phyloP scores from a whole-genome alignment of 2,797 vertebrate genomes.

The Cossypha polioptera region DNA sequence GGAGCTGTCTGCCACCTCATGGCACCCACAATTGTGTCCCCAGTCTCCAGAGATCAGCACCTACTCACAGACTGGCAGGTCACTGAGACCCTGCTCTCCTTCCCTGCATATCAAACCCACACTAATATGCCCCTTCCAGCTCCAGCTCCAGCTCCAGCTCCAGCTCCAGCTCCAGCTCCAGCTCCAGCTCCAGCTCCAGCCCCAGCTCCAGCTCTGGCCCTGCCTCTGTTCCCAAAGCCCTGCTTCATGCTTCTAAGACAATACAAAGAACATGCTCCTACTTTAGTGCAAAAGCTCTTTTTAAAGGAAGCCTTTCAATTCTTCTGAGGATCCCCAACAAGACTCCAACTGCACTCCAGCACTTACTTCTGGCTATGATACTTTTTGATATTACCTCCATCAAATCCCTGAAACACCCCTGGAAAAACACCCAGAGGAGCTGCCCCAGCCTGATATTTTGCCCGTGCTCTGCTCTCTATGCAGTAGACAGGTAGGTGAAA shows the following conservation, averaged over 20 bases:
- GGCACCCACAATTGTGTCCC: background rate
- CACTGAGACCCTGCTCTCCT: background rate
- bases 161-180: background rate
- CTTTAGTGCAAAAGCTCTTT: background rate
- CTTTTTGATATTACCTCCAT: background rate
- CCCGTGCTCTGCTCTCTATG: background rate
- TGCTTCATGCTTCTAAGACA: background rate
- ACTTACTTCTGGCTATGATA: background rate
- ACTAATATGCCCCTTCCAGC: background rate
- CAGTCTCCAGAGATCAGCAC: background rate
- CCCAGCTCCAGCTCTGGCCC: background rate
- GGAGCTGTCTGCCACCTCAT: background rate
- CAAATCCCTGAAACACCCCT: background rate
- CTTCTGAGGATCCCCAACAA: background rate
- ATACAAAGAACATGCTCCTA: background rate
- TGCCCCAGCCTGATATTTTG: background rate
- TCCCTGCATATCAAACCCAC: background rate
- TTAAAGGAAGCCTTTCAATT: background rate
- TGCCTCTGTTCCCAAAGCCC: background rate
- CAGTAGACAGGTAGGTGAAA: conserved; percentile 24
- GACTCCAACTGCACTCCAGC: background rate
- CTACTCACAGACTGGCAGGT: background rate
- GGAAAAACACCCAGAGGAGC: background rate
- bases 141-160: background rate
- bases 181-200: background rate